Conservation (phyloP, 1,140 invertebrate genomes). For the Reticulitermes speratus region DNA sequence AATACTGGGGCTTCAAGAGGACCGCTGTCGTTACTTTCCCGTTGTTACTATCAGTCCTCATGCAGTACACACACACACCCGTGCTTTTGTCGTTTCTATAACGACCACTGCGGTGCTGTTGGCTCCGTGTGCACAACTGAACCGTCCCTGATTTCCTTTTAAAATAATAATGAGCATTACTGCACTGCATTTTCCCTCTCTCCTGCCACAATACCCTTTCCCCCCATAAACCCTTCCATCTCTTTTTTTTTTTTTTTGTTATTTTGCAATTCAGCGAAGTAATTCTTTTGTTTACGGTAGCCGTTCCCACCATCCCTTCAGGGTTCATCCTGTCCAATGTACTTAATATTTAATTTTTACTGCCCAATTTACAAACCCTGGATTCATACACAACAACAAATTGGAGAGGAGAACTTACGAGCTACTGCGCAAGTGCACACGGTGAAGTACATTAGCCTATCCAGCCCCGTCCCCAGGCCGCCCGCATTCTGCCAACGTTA, state of each 20-base stretch:
- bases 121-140: not conserved
- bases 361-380: slow-evolving; percentile 10
- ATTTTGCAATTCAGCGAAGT: not conserved
- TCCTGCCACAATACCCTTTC: not conserved
- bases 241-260: not conserved
- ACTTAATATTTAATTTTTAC: slow-evolving; percentile 15
- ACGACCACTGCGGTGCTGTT: not conserved
- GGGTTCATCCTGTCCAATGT: not conserved
- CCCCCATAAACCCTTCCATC: not conserved
- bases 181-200: not conserved
- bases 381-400: no score
- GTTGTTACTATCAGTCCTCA: no score
- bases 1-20: no score
- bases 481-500: not conserved
- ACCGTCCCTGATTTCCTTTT: not conserved
- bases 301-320: not conserved
- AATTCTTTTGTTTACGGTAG: slow-evolving; percentile 1
- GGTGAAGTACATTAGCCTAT: not conserved
- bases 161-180: slow-evolving; percentile 16
- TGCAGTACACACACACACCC: no score
- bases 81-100: not conserved
- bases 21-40: no score
- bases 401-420: no score
- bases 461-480: not conserved
- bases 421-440: not conserved